Evolutionary conservation across 2,113 vertebrate genomes (phyloP).

Genomic region (Platanista minor): DNA sequence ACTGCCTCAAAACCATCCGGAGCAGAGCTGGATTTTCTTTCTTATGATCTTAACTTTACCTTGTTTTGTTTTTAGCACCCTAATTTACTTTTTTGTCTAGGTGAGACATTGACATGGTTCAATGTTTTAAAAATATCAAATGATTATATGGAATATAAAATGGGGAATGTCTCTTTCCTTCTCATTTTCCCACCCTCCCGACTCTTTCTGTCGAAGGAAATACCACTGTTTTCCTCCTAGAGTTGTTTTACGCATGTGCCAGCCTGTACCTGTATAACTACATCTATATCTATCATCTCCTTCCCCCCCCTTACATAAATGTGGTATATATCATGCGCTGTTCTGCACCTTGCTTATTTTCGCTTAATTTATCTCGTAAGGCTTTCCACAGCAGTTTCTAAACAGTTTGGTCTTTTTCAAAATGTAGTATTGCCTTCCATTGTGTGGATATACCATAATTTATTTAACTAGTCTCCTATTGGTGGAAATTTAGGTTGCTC

Average conservation of each 20-base stretch:
- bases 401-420: constrained; percentile 13
- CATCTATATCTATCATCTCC: background rate
- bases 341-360: background rate
- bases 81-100: background rate
- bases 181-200: background rate
- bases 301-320: background rate
- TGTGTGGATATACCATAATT: background rate
- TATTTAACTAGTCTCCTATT: background rate
- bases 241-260: background rate
- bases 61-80: background rate
- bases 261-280: background rate
- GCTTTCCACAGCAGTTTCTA: constrained; percentile 1
- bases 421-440: background rate
- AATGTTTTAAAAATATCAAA: background rate
- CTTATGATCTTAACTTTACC: background rate
- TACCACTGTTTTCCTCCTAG: background rate
- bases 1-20: background rate
- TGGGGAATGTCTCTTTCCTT: background rate
- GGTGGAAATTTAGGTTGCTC: background rate
- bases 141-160: background rate
- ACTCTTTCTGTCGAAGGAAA: background rate
- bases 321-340: background rate
- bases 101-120: background rate
- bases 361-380: background rate
- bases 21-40: background rate